A percentile compares a stretch with the other conserved stretches of the same genome.
These are phyloP conservation scores for Epistrophella euchroma DNA, from an alignment of 2,888 invertebrate genomes.

Conservation along the genomic window DNA sequence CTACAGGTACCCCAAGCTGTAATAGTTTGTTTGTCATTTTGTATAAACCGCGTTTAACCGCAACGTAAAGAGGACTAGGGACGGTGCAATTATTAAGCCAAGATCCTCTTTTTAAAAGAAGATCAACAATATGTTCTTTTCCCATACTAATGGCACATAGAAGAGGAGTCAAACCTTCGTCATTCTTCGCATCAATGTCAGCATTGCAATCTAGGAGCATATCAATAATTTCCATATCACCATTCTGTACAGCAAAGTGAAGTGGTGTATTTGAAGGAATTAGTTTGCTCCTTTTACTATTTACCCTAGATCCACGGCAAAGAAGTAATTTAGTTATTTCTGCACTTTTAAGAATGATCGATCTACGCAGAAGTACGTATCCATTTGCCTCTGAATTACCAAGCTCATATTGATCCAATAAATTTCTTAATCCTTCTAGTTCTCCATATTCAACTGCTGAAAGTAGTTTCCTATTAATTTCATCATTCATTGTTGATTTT, in stretches of 20 bases:
- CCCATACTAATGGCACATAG: neutral
- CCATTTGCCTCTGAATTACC: too few relatives aligned
- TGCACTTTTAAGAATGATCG: neutral
- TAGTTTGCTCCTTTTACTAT: neutral
- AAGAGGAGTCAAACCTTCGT: neutral
- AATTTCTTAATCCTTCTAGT: too few relatives aligned
- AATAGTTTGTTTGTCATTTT: neutral
- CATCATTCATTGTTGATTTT: too few relatives aligned
- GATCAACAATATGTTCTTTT: neutral
- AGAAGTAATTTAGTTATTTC: constrained; percentile 1
- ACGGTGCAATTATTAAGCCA: neutral
- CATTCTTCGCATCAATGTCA: neutral
- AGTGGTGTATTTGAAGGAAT: neutral
- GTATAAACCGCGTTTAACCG: neutral
- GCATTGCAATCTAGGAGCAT: neutral
- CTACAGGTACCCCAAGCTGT: neutral
- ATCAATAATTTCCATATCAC: neutral
- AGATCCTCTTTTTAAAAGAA: neutral
- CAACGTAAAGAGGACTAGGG: neutral
- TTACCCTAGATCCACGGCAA: neutral
- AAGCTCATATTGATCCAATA: too few relatives aligned
- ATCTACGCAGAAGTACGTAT: neutral
- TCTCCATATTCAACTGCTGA: too few relatives aligned
- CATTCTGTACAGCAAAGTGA: neutral
- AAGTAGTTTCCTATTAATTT: too few relatives aligned